Base-by-base conservation (phyloP, 1,140 invertebrate species). In the Eubasilissa regina region DNA sequence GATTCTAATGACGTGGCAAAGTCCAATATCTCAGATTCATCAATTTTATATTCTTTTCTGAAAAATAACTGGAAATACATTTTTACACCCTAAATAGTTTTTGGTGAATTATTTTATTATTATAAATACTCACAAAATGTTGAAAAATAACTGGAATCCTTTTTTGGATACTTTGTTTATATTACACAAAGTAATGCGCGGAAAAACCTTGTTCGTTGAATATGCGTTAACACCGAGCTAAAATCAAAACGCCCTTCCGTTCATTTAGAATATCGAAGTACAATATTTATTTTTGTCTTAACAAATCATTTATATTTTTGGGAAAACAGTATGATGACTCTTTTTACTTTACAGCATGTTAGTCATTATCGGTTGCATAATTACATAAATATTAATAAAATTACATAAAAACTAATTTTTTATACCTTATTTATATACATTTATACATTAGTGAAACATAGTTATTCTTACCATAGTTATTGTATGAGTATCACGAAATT, bases 151-250 rank as follows among this genome's bases (percentile, higher is more conserved):
- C 70, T 80, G 21, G 72, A 82, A 82, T 19, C 72, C 72, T 8
- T 68, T 80, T 60, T 44, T 78, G 0, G 81, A 82, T 13, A 82
- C 81, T 80, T 78, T 82, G 48, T 82, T 82, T n/a, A 80, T 74
- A 78, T 80, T 76, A 25, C 81, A 82, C 11, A 82, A 62, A 15
- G 78, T 80, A 9, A 82, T 43, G 44, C 78, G 78, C 4, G 81
- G 81, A 78, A 80, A 82, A 0, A 82, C 56, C 35, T 80, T 53
- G 58, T 55, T 62, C 43, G 75, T 62, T 11, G 81, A 78, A 72
- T 66, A 70, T 11, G 64, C 68, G 19, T 72, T 80, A 17, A 62
- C 68, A 25, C 75, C 58, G 19, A 82, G 75, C 81, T 82, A 48
- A 25, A 79, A 81, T 35, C 25, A 35, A 35, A 35, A 35, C 6